These are phyloP conservation scores for Drosophila greeni DNA, from an alignment of 2,888 invertebrate genomes.

Conservation along the genomic window DNA sequence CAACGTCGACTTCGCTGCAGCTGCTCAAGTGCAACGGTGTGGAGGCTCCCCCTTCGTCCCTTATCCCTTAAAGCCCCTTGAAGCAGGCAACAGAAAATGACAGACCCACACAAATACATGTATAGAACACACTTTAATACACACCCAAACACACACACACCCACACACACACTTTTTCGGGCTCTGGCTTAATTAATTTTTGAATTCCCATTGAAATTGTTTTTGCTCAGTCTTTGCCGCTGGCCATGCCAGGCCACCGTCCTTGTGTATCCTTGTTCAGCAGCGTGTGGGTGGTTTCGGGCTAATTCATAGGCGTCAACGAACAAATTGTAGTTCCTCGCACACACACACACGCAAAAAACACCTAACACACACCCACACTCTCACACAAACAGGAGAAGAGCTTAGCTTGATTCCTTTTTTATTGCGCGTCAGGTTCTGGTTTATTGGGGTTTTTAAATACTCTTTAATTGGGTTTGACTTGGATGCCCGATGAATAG, in stretches of 20 bases:
- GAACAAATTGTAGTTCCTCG: conserved; percentile 64
- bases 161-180: conserved; percentile 27
- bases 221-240: conserved; percentile 52
- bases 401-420: conserved; percentile 40
- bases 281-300: conserved; percentile 36
- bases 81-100: conserved; percentile 53
- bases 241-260: conserved; percentile 26
- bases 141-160: conserved; percentile 1
- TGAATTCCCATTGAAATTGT: conserved; percentile 77
- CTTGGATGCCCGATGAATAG: too few species aligned
- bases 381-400: conserved; percentile 21
- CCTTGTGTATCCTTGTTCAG: conserved; percentile 24
- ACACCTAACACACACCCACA: conserved; percentile 6
- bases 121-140: conserved; percentile 1
- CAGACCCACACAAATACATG: conserved; percentile 23
- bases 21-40: conserved; percentile 62
- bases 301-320: conserved; percentile 64
- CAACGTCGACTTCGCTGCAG: conserved; percentile 38
- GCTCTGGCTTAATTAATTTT: conserved; percentile 77
- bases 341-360: background rate
- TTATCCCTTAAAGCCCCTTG: conserved; percentile 6
- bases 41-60: conserved; percentile 10
- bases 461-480: background rate
- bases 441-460: background rate
- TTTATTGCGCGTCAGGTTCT: conserved; percentile 6